phyloP scores from a whole-genome alignment of 2,888 invertebrate species.

The Rhamphomyia laevipes region DNA sequence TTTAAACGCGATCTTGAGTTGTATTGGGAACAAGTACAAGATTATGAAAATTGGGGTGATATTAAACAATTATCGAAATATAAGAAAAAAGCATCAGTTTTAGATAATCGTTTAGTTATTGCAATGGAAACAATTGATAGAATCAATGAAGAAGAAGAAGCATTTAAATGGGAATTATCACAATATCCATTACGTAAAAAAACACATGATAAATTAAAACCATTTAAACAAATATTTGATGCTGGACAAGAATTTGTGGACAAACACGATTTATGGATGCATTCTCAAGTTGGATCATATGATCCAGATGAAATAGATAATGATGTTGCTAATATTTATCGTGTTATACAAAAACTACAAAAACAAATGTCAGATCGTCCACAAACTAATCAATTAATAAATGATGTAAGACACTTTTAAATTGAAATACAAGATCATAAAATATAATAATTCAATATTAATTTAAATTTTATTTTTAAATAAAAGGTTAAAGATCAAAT shows the following conservation, averaged over 20 bases:
- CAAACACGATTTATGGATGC: constrained; percentile 78
- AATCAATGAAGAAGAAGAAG: constrained; percentile 83
- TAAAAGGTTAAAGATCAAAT: constrained; percentile 44
- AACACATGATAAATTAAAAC: constrained; percentile 65
- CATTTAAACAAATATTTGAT: constrained; percentile 80
- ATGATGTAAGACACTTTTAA: constrained; percentile 36
- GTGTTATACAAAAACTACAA: constrained; percentile 77
- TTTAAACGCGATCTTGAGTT: constrained; percentile 72
- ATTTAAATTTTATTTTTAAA: no score
- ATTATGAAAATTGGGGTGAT: constrained; percentile 80
- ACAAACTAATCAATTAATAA: constrained; percentile 58
- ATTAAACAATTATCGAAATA: constrained; percentile 73
- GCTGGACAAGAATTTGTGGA: constrained; percentile 75
- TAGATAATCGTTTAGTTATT: constrained; percentile 52
- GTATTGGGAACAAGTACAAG: constrained; percentile 69
- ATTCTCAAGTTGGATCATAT: constrained; percentile 64
- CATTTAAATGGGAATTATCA: constrained; percentile 79
- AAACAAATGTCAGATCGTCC: constrained; percentile 72
- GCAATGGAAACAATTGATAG: constrained; percentile 73
- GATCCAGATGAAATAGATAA: constrained; percentile 81
- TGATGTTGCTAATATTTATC: constrained; percentile 33
- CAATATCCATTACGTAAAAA: constrained; percentile 77
- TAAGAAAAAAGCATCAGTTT: constrained; percentile 61
- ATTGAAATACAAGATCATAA: no score
- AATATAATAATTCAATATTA: no score